Base-by-base conservation (phyloP, 2,888 invertebrate species). In the Lucinisca nassula region DNA sequence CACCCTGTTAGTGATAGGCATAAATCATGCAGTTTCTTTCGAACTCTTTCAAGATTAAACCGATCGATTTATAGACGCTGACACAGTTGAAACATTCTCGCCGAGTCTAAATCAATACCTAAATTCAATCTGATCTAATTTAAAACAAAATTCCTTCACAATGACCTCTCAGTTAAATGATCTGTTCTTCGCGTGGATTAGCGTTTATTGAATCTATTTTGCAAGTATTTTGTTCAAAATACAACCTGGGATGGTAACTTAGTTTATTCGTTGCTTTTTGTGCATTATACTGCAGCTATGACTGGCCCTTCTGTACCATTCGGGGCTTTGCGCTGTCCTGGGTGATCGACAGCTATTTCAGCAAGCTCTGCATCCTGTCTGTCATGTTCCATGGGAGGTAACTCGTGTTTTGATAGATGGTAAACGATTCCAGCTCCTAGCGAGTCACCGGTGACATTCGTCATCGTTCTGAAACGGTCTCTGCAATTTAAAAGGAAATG, bases 371-470 rank as follows among this genome's bases (percentile, higher is more conserved):
- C 85, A 3, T 73, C 76, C 21, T 1, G 17, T 35, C 35, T 67
- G 10, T 93, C 93, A 24, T 92, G 90, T 6, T 92, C 90, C n/a
- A 93, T 58, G 55, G 93, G 93, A 55, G 93, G 92, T 82, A 96
- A 91, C 85, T 95, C 95, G 40, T 93, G 80, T 79, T 94, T 92
- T 12, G 95, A 96, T 49, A 99, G 97, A 92, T 98, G 97, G 94
- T 98, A 97, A 40, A 99, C 99, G 79, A 99, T 97, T 84, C 98
- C 98, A 70, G 99, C 99, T 61, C 99, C 99, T 85, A 99, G 97
- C 17, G 98, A 98, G 96, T 99, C 99, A 93, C 99, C 99, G 96
- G 99, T 98, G 45, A 99, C 99, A 96, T 99, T 99, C 94, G 99
- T 97, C 83, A 97, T 96, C 0, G 97, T 97, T 97, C 95, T 98